Evolutionary conservation across 2,888 invertebrate genomes (phyloP).

Genomic region (Magallana nippona): DNA sequence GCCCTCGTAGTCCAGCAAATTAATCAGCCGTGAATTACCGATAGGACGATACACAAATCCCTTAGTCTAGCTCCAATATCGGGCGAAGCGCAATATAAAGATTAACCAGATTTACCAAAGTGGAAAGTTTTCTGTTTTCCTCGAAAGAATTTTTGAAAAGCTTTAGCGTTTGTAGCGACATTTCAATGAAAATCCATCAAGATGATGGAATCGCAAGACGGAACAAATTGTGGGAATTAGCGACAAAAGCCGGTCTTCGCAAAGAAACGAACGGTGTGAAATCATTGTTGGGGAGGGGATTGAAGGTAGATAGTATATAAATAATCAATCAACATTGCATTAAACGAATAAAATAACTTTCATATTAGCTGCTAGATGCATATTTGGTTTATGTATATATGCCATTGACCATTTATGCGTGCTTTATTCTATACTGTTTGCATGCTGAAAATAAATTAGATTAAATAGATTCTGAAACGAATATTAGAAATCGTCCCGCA

Average conservation of each 20-base stretch:
- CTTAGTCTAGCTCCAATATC: not conserved
- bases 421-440: too few species aligned
- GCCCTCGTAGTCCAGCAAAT: not conserved
- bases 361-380: too few species aligned
- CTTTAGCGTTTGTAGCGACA: not conserved
- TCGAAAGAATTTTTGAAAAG: not conserved
- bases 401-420: too few species aligned
- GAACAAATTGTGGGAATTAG: not conserved
- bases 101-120: conserved; percentile 11
- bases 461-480: too few species aligned
- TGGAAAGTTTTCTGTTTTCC: not conserved
- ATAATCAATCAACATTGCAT: too few species aligned
- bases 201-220: not conserved
- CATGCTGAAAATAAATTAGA: too few species aligned
- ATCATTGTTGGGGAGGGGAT: too few species aligned
- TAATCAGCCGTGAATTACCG: not conserved
- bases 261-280: not conserved
- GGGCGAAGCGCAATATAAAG: not conserved
- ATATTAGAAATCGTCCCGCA: too few species aligned
- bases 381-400: too few species aligned
- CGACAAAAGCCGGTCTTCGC: not conserved
- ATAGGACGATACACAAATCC: not conserved
- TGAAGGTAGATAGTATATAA: too few species aligned
- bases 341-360: too few species aligned
- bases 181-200: not conserved